Percentiles rank a stretch among this genome's conserved stretches.
Conservation (phyloP, 1,140 invertebrate genomes). For the Pseudomyrmex dendroicus region DNA sequence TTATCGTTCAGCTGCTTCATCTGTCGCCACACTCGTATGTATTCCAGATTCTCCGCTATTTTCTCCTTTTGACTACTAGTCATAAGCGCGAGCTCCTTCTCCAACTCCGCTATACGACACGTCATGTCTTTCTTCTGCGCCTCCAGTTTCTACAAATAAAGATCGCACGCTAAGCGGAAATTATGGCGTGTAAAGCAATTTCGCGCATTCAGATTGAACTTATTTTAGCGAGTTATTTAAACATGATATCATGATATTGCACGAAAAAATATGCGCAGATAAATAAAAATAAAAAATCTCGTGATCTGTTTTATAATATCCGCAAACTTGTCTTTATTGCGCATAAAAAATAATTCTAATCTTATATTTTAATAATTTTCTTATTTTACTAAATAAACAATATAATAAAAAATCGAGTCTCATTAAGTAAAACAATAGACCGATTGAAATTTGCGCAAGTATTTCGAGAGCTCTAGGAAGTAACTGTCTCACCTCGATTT, state of each 20-base stretch:
- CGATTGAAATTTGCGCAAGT: neutral
- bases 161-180: neutral
- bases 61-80: slow-evolving; percentile 77
- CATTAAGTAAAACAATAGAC: too few relatives aligned
- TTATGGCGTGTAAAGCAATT: slow-evolving; percentile 15
- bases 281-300: too few relatives aligned
- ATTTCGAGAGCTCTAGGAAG: neutral
- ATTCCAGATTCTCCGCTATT: slow-evolving; percentile 81
- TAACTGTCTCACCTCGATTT: slow-evolving; percentile 76
- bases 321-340: too few relatives aligned
- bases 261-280: neutral
- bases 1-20: slow-evolving; percentile 81
- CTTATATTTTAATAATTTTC: too few relatives aligned
- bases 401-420: neutral
- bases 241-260: neutral
- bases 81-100: slow-evolving; percentile 73
- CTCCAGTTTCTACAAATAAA: slow-evolving; percentile 76
- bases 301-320: too few relatives aligned
- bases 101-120: slow-evolving; percentile 76
- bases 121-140: slow-evolving; percentile 77
- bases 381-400: too few relatives aligned
- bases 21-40: slow-evolving; percentile 81
- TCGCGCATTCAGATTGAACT: neutral
- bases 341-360: neutral
- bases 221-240: neutral